Evolutionary conservation across 2,888 invertebrate species (phyloP).

Genomic region (Tenthredo amoena): DNA sequence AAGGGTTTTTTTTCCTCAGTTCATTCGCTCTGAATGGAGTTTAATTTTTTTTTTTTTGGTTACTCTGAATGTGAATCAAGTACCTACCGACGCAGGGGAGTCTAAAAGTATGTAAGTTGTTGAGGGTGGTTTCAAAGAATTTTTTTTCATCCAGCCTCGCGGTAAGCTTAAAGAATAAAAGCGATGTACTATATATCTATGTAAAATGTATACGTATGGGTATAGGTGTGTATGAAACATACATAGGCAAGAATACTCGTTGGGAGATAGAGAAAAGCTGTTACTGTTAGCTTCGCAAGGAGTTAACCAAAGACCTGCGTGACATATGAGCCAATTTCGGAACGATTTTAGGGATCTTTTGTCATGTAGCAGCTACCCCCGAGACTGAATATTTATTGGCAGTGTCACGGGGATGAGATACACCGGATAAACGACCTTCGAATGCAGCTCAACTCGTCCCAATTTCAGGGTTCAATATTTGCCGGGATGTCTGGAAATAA

Average conservation of each 20-base stretch:
- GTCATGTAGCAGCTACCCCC: background rate
- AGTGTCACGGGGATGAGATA: constrained; percentile 30
- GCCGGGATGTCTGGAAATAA: background rate
- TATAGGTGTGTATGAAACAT: background rate
- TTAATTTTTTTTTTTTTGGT: background rate
- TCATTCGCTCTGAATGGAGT: constrained; percentile 8
- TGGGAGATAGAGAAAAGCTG: background rate
- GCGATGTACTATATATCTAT: background rate
- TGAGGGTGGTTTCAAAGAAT: constrained; percentile 20
- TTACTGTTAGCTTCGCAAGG: constrained; percentile 2
- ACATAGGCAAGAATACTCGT: background rate
- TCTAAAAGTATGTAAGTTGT: constrained; percentile 11
- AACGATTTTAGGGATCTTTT: constrained; percentile 43
- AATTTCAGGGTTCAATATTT: background rate
- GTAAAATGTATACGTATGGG: background rate
- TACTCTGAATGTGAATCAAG: constrained; percentile 21
- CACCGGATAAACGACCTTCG: constrained; percentile 16
- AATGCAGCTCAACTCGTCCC: constrained; percentile 3
- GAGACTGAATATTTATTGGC: constrained; percentile 43
- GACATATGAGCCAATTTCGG: constrained; percentile 39
- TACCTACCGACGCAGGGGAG: background rate
- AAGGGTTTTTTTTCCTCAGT: background rate
- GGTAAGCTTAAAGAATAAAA: constrained; percentile 7
- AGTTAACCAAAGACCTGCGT: constrained; percentile 31
- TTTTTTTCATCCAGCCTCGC: background rate